phyloP scores from a whole-genome alignment of 2,797 vertebrate genomes.

The Sebastes dallii region DNA sequence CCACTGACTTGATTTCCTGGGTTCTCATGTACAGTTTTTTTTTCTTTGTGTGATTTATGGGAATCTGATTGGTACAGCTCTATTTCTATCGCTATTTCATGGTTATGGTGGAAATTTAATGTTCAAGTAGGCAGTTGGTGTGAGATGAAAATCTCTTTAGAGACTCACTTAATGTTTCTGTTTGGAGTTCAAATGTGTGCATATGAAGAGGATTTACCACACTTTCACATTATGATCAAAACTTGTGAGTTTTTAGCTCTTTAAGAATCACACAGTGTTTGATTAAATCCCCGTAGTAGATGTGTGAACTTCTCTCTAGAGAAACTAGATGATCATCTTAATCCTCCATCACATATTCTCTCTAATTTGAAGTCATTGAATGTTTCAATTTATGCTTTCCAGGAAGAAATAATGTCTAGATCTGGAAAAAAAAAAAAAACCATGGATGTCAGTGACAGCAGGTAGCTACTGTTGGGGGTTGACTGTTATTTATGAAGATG shows the following conservation, averaged over 20 bases:
- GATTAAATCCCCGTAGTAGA: not conserved
- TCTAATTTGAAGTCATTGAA: slow-evolving; percentile 18
- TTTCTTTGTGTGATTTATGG: slow-evolving; percentile 39
- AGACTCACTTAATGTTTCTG: slow-evolving; percentile 3
- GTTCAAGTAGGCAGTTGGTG: slow-evolving; percentile 3
- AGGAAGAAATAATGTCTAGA: not conserved
- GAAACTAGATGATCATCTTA: not conserved
- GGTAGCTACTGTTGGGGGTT: slow-evolving; percentile 19
- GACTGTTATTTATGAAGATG: slow-evolving; percentile 52
- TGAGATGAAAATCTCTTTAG: slow-evolving; percentile 28
- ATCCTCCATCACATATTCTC: not conserved
- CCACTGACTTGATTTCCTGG: not conserved
- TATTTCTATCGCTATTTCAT: slow-evolving; percentile 17
- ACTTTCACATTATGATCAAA: slow-evolving; percentile 8
- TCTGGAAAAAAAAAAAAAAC: not conserved
- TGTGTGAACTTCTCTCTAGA: not conserved
- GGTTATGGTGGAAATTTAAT: not conserved
- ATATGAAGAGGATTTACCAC: not conserved
- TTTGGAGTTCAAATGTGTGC: slow-evolving; percentile 3
- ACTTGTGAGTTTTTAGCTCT: not conserved
- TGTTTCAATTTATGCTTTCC: slow-evolving; percentile 8
- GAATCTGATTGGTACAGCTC: slow-evolving; percentile 16
- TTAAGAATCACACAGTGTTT: slow-evolving; percentile 4
- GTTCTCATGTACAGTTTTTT: slow-evolving; percentile 55
- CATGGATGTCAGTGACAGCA: slow-evolving; percentile 4